Evolutionary conservation across 2,113 vertebrate species (phyloP), one percentile per base, ranked within the genome.

Genomic region (Rhinopomastus cyanomelas): DNA sequence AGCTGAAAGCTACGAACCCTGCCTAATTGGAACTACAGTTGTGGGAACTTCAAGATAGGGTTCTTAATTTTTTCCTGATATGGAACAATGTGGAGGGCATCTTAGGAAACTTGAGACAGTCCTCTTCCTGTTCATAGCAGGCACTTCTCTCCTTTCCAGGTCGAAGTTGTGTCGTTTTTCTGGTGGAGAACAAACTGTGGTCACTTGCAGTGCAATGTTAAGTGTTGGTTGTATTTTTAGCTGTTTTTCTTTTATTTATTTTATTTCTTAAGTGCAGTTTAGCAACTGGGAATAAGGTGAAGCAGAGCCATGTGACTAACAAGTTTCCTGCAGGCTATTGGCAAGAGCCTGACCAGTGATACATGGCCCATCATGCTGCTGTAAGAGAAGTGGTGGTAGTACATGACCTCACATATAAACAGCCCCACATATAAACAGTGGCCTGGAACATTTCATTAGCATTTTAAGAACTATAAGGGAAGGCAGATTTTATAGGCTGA

Each of bases 381-480:
- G 90, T 91, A 82, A 96, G 91, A 95, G 89, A 95, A 97, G 94
- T 42, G 87, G 85, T 94, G 90, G 74, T 96, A 94, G 53, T 71
- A 62, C 84, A 66, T 90, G 89, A 71, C 62, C 85, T 93, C 81
- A 93, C 85, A 89, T 93, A 95, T n/a, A n/a, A n/a, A n/a, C n/a
- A 96, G 87, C 93, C 81, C 88, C 95, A 80, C 90, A 95, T 91
- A 88, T 95, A 96, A 97, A 94, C 94, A 95, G 56, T 71, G 37
- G 49, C 89, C 75, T 89, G 93, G 93, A 97, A 96, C 74, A 67
- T 96, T 97, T 96, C n/a, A 66, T 96, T 97, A 96, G 85, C 83
- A 89, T 97, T 97, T 96, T 90, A 95, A 96, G 91, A 97, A 96
- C 88, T 96, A 93, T 88, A 84, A 96, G 68, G 88, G 85, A 96